Base-by-base conservation (phyloP, 2,797 vertebrate species). In the Anniella stebbinsi region DNA sequence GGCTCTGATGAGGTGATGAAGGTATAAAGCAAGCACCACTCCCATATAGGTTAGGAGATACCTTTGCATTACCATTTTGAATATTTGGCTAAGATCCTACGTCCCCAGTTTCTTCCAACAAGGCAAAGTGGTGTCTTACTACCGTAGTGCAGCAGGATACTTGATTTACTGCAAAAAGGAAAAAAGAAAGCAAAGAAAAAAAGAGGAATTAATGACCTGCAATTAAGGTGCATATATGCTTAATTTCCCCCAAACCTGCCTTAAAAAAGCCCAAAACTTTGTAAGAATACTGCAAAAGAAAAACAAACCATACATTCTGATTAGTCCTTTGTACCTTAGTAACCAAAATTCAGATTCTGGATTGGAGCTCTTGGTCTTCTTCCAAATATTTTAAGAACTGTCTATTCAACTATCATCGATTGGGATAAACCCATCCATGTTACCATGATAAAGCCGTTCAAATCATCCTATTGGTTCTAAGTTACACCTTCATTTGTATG, bases 1-100 rank as follows among this genome's bases (percentile, higher is more conserved):
- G 93, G 98, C 54, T 41, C 95, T 93, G 45, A 94, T 92, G 21
- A 98, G 94, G 87, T 93, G 95, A 92, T 97, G 97, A 77, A 98
- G 95, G 89, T 96, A 97, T 93, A 98, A 96, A 69, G 97, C 92
- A 8, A 98, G 89, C 36, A 96, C 97, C 80, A 97, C 38, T 86
- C 97, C 95, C 11, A 36, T 82, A 0, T 88, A 66, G 86, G 88
- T 36, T 94, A 94, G 94, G 91, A 0, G 91, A 51, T 1, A 75
- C 92, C 94, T 87, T 90, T 60, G 91, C 80, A 88, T 78, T 87
- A 96, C 96, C 97, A 97, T 97, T 86, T 95, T 97, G 94, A 88
- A 96, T 0, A 21, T 92, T 54, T 1, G 94, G 92, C 91, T 73
- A 86, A 60, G 0, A 45, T 75, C 72, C 78, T 15, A 91, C 9